These are phyloP conservation scores for Holothuria glaberrima DNA, from an alignment of 35 echinoderm and acorn worm species.

Conservation along the genomic window DNA sequence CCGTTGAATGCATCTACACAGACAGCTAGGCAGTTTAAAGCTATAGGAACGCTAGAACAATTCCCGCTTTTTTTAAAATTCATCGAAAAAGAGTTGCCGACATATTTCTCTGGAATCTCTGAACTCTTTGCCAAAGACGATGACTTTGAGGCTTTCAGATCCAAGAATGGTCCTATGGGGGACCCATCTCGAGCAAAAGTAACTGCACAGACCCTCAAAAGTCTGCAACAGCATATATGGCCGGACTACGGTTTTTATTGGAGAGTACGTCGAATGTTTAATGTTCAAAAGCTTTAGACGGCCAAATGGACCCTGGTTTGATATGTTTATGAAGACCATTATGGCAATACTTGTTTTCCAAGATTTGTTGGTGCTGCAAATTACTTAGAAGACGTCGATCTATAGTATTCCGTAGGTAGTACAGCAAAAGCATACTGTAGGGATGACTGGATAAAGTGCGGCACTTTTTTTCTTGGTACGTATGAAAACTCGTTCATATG, in stretches of 20 bases:
- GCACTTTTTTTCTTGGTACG: too few species aligned
- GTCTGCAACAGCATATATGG: constrained; percentile 33
- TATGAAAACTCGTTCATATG: too few species aligned
- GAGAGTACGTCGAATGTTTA: constrained; percentile 22
- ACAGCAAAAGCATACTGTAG: too few species aligned
- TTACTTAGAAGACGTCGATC: too few species aligned
- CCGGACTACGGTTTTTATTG: constrained; percentile 52
- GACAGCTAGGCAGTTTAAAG: constrained; percentile 11
- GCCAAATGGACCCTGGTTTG: too few species aligned
- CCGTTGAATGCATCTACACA: neutral
- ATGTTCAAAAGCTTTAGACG: too few species aligned
- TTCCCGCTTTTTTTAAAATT: constrained; percentile 21
- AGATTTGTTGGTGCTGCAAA: too few species aligned
- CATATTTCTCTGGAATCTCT: constrained; percentile 18
- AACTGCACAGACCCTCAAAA: neutral
- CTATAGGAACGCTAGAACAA: constrained; percentile 28
- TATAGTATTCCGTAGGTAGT: too few species aligned
- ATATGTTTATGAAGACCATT: too few species aligned
- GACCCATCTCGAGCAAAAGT: neutral
- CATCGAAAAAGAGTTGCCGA: constrained; percentile 24
- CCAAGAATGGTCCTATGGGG: constrained; percentile 23
- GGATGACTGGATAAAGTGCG: too few species aligned
- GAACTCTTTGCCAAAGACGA: neutral
- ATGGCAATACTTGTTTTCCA: too few species aligned
- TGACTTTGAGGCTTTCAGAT: constrained; percentile 43